These are phyloP conservation scores for Aphrophora alni DNA, from an alignment of 2,888 invertebrate genomes.

Conservation along the genomic window DNA sequence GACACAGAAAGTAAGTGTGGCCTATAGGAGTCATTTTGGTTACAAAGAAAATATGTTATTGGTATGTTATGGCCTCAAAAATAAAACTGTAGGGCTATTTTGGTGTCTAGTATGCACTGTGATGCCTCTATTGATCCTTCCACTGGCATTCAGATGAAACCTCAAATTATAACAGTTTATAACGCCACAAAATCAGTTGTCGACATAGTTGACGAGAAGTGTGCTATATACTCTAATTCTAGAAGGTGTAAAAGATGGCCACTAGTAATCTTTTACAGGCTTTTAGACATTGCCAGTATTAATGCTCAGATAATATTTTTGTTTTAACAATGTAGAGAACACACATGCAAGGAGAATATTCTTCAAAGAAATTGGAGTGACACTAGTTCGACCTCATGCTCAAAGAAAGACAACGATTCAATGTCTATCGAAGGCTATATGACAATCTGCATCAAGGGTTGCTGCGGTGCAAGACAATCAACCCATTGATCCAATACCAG, in stretches of 20 bases:
- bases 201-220: slow-evolving; percentile 31
- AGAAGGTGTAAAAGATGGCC: slow-evolving; percentile 28
- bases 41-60: background rate
- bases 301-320: slow-evolving; percentile 28
- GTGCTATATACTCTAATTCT: slow-evolving; percentile 28
- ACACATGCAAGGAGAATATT: slow-evolving; percentile 13
- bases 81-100: slow-evolving; percentile 22
- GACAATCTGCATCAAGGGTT: no score
- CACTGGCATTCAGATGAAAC: slow-evolving; percentile 15
- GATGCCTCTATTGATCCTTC: slow-evolving; percentile 12
- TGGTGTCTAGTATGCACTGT: slow-evolving; percentile 24
- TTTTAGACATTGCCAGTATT: slow-evolving; percentile 14
- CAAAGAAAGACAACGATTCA: no score
- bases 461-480: no score
- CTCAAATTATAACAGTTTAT: slow-evolving; percentile 24
- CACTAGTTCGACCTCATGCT: slow-evolving; percentile 19
- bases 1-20: background rate
- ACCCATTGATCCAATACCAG: no score
- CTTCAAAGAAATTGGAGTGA: slow-evolving; percentile 17
- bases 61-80: slow-evolving; percentile 7
- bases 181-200: slow-evolving; percentile 30
- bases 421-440: no score
- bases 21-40: background rate
- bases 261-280: slow-evolving; percentile 21
- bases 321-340: background rate